A percentile compares a stretch with the other conserved stretches of the same genome.
These are phyloP conservation scores for Lasiommata megera DNA, from an alignment of 2,888 invertebrate genomes.

Conservation along the genomic window DNA sequence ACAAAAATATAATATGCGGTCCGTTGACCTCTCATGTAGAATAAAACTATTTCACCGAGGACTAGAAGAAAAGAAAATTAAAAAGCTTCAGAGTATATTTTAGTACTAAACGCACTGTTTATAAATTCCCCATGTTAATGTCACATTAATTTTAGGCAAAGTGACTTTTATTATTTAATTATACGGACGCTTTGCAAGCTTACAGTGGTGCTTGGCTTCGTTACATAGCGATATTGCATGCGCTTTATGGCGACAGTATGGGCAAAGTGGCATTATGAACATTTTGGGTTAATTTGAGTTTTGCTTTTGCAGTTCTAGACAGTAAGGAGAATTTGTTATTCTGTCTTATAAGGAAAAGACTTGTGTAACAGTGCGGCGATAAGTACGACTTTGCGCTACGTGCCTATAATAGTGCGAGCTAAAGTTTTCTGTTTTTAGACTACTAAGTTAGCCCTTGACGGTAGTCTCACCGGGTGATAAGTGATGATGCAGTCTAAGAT, in stretches of 20 bases:
- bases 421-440: too few species aligned
- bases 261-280: constrained; percentile 1
- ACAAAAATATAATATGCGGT: too few species aligned
- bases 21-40: too few species aligned
- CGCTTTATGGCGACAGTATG: background rate
- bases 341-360: too few species aligned
- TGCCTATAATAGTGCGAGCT: too few species aligned
- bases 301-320: background rate
- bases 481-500: too few species aligned
- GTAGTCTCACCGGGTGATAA: too few species aligned
- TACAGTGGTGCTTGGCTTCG: constrained; percentile 1
- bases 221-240: background rate
- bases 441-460: too few species aligned
- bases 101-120: constrained; percentile 1
- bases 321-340: background rate
- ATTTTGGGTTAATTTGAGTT: background rate
- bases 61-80: background rate
- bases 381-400: too few species aligned
- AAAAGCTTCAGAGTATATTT: background rate
- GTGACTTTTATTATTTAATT: constrained; percentile 10
- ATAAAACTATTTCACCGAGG: too few species aligned
- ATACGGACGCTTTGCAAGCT: constrained; percentile 6
- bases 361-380: too few species aligned
- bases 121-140: background rate
- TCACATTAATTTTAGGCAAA: background rate